Evolutionary conservation across 2,113 vertebrate species (phyloP).

Genomic region (Nothoprocta pentlandii): DNA sequence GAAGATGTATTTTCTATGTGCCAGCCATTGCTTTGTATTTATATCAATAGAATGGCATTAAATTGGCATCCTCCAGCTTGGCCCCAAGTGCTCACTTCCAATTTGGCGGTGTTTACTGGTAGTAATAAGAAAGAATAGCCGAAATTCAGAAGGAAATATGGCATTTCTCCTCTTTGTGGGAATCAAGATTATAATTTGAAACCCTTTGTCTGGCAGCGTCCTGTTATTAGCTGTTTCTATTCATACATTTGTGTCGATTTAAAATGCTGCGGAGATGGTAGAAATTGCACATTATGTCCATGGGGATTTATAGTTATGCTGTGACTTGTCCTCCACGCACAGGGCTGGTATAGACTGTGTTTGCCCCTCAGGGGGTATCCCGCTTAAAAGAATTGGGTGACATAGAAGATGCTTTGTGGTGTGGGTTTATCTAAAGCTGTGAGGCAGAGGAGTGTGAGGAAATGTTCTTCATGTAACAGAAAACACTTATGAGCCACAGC

Average conservation of each 20-base stretch:
- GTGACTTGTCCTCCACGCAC: not conserved
- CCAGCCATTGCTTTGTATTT: not conserved
- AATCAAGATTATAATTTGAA: conserved; percentile 13
- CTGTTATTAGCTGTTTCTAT: conserved; percentile 25
- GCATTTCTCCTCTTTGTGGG: not conserved
- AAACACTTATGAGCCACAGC: conserved; percentile 30
- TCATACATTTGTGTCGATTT: conserved; percentile 14
- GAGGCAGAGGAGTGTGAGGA: conserved; percentile 20
- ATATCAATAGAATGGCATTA: not conserved
- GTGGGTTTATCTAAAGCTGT: conserved; percentile 49
- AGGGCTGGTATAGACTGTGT: conserved; percentile 10
- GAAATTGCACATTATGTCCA: not conserved
- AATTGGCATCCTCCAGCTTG: not conserved
- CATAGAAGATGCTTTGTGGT: not conserved
- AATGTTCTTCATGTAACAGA: conserved; percentile 16
- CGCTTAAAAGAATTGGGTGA: conserved; percentile 18
- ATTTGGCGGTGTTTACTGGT: not conserved
- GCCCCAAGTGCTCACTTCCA: conserved; percentile 1
- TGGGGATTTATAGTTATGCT: not conserved
- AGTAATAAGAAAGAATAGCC: not conserved
- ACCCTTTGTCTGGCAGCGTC: conserved; percentile 3
- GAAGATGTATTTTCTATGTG: not conserved
- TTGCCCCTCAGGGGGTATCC: not conserved
- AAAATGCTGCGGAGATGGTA: not conserved
- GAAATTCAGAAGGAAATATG: conserved; percentile 30